Percentiles rank a stretch among this genome's conserved stretches.
phyloP scores from a whole-genome alignment of 2,113 vertebrate species.

The Hoplias malabaricus region DNA sequence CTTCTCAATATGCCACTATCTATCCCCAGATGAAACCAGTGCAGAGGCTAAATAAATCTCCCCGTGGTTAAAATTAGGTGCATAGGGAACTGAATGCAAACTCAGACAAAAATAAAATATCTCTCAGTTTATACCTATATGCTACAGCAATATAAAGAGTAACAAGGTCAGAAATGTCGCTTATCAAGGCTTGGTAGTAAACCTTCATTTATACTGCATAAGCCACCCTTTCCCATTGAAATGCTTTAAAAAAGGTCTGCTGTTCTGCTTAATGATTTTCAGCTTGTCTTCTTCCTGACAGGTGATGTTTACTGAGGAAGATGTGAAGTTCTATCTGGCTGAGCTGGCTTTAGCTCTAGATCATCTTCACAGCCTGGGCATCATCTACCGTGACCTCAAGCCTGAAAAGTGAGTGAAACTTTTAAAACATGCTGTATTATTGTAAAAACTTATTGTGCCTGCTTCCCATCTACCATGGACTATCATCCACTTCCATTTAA shows the following conservation, averaged over 20 bases:
- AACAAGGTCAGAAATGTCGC: neutral
- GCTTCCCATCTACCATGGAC: neutral
- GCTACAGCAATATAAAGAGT: neutral
- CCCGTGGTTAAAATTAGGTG: constrained; percentile 27
- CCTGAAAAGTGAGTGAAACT: constrained; percentile 89
- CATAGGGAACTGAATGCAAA: neutral
- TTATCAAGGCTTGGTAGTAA: neutral
- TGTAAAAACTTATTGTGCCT: neutral
- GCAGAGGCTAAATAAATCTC: constrained; percentile 35
- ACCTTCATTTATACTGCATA: neutral
- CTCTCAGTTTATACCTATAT: neutral
- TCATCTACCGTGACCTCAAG: constrained; percentile 99
- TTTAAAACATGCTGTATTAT: neutral
- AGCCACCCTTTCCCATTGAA: neutral
- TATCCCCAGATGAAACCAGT: constrained; percentile 15
- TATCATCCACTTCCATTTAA: too few species aligned
- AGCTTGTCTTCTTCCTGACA: constrained; percentile 48
- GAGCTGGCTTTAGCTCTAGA: constrained; percentile 97
- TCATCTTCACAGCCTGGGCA: constrained; percentile 96
- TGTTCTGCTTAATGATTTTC: neutral
- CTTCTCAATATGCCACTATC: constrained; percentile 18
- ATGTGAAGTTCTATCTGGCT: constrained; percentile 98
- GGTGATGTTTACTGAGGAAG: constrained; percentile 99
- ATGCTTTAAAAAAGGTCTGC: neutral
- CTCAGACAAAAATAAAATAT: neutral